These are phyloP conservation scores for Amiota minor DNA, from an alignment of 2,888 invertebrate genomes.

Conservation along the genomic window DNA sequence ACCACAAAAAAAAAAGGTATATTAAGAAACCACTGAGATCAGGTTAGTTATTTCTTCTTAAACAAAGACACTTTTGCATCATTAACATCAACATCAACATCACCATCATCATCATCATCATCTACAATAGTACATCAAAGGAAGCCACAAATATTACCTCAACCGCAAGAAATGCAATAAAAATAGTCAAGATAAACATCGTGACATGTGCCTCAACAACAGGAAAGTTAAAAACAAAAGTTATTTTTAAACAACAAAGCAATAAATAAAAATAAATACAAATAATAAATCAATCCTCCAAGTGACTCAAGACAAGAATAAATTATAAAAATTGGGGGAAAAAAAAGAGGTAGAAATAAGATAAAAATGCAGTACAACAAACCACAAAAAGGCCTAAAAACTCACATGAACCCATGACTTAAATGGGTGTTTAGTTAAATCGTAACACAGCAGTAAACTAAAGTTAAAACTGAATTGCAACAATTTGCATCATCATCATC, in stretches of 20 bases:
- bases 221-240: conserved; percentile 23
- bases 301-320: conserved; percentile 23
- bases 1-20: too few species aligned
- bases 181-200: conserved; percentile 13
- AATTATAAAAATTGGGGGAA: conserved; percentile 5
- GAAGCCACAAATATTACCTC: conserved; percentile 25
- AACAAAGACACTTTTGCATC: not conserved
- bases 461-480: conserved; percentile 40
- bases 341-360: not conserved
- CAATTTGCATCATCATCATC: conserved; percentile 39
- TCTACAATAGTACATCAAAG: not conserved
- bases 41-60: not conserved
- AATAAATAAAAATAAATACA: conserved; percentile 1
- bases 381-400: not conserved
- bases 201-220: not conserved
- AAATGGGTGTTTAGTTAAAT: conserved; percentile 20
- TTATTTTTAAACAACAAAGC: conserved; percentile 15
- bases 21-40: not conserved
- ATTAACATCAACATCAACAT: not conserved
- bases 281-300: too few species aligned
- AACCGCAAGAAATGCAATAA: not conserved
- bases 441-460: not conserved
- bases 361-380: conserved; percentile 15
- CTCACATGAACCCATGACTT: not conserved
- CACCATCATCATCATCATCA: too few species aligned